phyloP scores from a whole-genome alignment of 1,140 invertebrate species.

The Drosophila tropicalis region DNA sequence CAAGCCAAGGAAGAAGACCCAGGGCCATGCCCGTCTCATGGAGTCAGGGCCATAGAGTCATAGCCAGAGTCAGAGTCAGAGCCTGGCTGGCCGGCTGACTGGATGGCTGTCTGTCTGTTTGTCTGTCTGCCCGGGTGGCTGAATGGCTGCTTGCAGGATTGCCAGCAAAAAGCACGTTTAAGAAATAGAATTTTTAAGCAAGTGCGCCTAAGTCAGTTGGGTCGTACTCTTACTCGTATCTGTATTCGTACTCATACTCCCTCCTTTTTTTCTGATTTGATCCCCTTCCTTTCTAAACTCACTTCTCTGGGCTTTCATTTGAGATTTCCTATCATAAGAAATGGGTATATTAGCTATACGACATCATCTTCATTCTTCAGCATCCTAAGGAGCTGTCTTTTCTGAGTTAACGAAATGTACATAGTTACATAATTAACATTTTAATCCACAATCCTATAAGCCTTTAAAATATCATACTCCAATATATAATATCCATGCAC shows the following conservation, averaged over 20 bases:
- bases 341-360: background rate
- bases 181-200: conserved; percentile 80
- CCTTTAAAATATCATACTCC: no score
- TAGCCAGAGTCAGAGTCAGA: conserved; percentile 25
- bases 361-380: no score
- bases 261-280: no score
- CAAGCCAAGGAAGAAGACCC: conserved; percentile 58
- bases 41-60: conserved; percentile 7
- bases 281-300: background rate
- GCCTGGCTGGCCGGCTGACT: conserved; percentile 53
- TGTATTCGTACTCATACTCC: no score
- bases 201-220: conserved; percentile 56
- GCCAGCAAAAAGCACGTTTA: conserved; percentile 62
- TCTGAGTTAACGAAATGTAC: no score
- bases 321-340: background rate
- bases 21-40: conserved; percentile 18
- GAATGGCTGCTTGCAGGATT: conserved; percentile 26
- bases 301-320: background rate
- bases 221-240: no score
- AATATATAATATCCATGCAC: no score
- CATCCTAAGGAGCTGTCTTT: no score
- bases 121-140: conserved; percentile 46
- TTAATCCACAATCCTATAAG: no score
- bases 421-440: no score
- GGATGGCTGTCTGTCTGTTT: conserved; percentile 17